These are phyloP conservation scores for Ecliptopera silaceata DNA, from an alignment of 2,888 invertebrate species.

Conservation along the genomic window DNA sequence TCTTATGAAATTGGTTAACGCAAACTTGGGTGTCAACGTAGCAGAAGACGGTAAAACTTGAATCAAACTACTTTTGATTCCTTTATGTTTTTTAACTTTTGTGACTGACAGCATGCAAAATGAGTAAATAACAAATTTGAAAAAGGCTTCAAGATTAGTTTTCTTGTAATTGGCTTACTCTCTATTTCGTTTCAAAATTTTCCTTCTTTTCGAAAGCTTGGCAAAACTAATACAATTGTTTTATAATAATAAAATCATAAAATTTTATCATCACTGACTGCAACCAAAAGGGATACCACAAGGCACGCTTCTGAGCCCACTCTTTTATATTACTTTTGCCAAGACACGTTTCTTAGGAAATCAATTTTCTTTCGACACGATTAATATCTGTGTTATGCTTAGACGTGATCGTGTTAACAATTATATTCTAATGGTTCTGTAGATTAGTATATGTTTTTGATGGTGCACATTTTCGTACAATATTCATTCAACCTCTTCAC, in stretches of 20 bases:
- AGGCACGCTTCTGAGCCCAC: slow-evolving; percentile 3
- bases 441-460: slow-evolving; percentile 73
- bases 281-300: background rate
- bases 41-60: slow-evolving; percentile 81
- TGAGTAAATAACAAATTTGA: slow-evolving; percentile 58
- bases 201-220: slow-evolving; percentile 44
- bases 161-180: slow-evolving; percentile 74
- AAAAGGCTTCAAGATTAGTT: slow-evolving; percentile 65
- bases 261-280: background rate
- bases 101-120: slow-evolving; percentile 80
- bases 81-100: slow-evolving; percentile 67
- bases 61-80: slow-evolving; percentile 57
- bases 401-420: slow-evolving; percentile 79
- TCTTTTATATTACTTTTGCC: slow-evolving; percentile 47
- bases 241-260: background rate
- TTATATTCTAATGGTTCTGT: slow-evolving; percentile 66
- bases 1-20: slow-evolving; percentile 69
- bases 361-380: slow-evolving; percentile 42
- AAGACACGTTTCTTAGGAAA: slow-evolving; percentile 39
- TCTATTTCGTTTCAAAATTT: slow-evolving; percentile 66
- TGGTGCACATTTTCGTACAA: slow-evolving; percentile 50
- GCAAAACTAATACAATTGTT: slow-evolving; percentile 43
- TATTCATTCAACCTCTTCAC: slow-evolving; percentile 39
- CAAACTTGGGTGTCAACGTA: slow-evolving; percentile 75
- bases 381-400: slow-evolving; percentile 55